Evolutionary conservation across 2,113 vertebrate species (phyloP), one percentile per base, ranked within the genome.

Genomic region (Vombatus ursinus): DNA sequence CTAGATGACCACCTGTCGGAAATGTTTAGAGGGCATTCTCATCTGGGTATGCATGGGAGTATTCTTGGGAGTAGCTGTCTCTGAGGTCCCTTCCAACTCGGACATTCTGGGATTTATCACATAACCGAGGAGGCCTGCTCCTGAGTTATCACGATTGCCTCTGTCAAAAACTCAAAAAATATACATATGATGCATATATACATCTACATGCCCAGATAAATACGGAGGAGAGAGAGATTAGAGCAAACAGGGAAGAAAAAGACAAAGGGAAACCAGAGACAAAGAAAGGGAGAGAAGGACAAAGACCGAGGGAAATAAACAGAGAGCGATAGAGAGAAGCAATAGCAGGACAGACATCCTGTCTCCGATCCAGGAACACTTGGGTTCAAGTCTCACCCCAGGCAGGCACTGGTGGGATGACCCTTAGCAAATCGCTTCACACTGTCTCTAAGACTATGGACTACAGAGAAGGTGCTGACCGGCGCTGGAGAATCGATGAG

Each of bases 131-230:
- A 19, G 37, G 37, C 37, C 68, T 44, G 37, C 68, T 77, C 68
- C 68, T 44, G 37, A 77, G 16, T 8, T 37, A 77, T 8, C 68
- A 44, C 37, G 68, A 44, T 8, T 77, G 6, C 14, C 5, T n/a
- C 12, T 1, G 1, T 16, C n/a, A 8, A 77, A 77, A n/a, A 22
- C 37, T 77, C 1, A 6, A 2, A 2, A 22, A 3, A 8, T 44
- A 2, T n/a, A 22, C 37, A 22, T n/a, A n/a, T n/a, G 68, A 14
- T 77, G 4, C 37, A 16, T n/a, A n/a, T 77, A n/a, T 77, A n/a
- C 16, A n/a, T 77, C 16, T 37, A 16, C 3, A 37, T 68, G 3
- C 16, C 22, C 25, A 31, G 1, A 5, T 77, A 84, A 84, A 84
- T 84, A 44, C 22, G 37, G 68, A 8, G n/a, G 37, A 77, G 37